phyloP scores from a whole-genome alignment of 2,888 invertebrate species.

The Cephus sareptanus region DNA sequence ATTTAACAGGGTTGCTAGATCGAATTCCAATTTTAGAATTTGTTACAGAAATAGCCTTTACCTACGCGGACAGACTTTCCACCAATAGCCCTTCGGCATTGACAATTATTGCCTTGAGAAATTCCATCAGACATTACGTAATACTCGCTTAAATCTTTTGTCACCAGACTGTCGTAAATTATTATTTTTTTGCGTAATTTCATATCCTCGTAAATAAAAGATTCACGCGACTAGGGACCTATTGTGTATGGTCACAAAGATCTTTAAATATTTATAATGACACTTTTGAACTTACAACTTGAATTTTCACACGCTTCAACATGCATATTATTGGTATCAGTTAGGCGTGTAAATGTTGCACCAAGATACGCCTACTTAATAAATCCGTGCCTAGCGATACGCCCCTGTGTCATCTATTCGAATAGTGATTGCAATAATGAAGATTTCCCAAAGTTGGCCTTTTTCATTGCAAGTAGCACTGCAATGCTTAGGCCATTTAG shows the following conservation, averaged over 20 bases:
- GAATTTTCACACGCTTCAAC: background rate
- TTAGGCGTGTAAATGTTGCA: background rate
- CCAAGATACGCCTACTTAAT: background rate
- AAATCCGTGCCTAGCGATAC: background rate
- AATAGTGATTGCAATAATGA: background rate
- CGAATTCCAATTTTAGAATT: slow-evolving; percentile 33
- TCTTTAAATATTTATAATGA: background rate
- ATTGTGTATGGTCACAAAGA: background rate
- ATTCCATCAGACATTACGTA: background rate
- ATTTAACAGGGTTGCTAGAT: slow-evolving; percentile 26
- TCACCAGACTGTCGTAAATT: background rate
- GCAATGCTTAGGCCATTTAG: background rate
- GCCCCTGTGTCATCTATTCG: background rate
- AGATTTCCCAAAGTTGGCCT: background rate
- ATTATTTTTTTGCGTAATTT: background rate
- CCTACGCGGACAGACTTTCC: background rate
- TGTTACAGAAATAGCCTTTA: background rate
- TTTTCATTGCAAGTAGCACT: background rate
- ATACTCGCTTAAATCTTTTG: background rate
- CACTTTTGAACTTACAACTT: background rate
- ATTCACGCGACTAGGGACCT: background rate
- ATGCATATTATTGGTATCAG: background rate
- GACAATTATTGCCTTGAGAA: slow-evolving; percentile 17
- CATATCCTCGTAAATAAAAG: background rate
- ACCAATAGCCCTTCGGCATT: slow-evolving; percentile 17